phyloP scores from a whole-genome alignment of 2,888 invertebrate genomes.

The Tetragonula carbonaria region DNA sequence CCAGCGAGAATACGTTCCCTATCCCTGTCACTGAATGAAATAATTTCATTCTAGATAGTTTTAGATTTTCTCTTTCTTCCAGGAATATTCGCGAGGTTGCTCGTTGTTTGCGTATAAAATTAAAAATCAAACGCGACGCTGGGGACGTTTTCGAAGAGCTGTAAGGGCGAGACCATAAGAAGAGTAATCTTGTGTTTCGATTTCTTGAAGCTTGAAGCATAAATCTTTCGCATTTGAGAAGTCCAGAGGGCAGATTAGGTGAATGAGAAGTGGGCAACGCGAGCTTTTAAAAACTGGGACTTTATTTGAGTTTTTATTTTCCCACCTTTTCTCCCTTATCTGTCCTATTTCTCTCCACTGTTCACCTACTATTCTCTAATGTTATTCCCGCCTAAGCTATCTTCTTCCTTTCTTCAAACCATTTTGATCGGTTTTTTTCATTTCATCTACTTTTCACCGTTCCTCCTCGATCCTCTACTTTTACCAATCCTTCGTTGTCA shows the following conservation, averaged over 20 bases:
- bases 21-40: neutral
- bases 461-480: neutral
- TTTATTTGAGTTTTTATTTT: neutral
- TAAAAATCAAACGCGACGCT: neutral
- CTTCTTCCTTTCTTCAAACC: neutral
- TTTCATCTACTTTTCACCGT: neutral
- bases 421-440: neutral
- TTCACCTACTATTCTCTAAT: neutral
- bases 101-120: neutral
- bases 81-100: no score
- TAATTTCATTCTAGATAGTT: neutral
- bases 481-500: neutral
- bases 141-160: neutral
- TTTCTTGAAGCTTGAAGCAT: neutral
- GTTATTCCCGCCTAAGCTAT: neutral
- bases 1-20: neutral
- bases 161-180: fast-evolving
- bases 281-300: neutral
- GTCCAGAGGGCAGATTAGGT: neutral
- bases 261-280: neutral
- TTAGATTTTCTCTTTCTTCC: no score
- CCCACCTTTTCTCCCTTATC: neutral
- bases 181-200: neutral
- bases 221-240: neutral
- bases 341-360: neutral